Evolutionary conservation across 2,888 invertebrate genomes (phyloP).

Genomic region (Zhengitettix transpicula): DNA sequence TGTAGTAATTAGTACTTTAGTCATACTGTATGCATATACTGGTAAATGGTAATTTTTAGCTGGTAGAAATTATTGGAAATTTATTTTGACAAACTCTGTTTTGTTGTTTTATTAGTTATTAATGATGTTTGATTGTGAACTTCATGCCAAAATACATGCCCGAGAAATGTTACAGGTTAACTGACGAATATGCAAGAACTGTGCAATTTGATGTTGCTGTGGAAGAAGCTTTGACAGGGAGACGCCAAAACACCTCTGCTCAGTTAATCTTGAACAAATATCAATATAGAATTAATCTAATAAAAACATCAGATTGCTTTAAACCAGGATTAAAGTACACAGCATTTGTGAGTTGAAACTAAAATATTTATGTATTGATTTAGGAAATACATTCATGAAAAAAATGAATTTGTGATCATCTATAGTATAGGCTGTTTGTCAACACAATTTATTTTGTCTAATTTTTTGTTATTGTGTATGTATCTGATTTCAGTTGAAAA

Average conservation of each 20-base stretch:
- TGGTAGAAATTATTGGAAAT: too few species aligned
- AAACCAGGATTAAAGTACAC: constrained; percentile 75
- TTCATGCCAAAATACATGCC: neutral
- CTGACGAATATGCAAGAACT: constrained; percentile 63
- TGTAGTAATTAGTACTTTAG: too few species aligned
- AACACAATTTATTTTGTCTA: neutral
- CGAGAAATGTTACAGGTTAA: constrained; percentile 37
- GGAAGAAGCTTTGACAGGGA: constrained; percentile 74
- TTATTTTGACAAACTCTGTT: too few species aligned
- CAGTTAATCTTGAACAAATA: constrained; percentile 60
- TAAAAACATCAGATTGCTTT: constrained; percentile 71
- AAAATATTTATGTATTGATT: neutral
- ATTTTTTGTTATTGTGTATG: neutral
- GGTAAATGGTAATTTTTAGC: too few species aligned
- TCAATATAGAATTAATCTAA: constrained; percentile 55
- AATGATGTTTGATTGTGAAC: neutral
- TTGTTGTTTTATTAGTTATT: too few species aligned
- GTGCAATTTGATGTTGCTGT: constrained; percentile 76
- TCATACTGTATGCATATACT: too few species aligned
- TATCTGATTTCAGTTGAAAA: too few species aligned
- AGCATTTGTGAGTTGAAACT: constrained; percentile 47
- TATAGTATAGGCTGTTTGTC: too few species aligned
- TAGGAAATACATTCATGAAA: neutral
- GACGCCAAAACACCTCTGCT: constrained; percentile 62
- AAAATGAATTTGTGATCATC: too few species aligned